Percentiles rank a stretch among this genome's conserved stretches.
Conservation (phyloP, 2,797 vertebrate species). For the Brotula barbata region DNA sequence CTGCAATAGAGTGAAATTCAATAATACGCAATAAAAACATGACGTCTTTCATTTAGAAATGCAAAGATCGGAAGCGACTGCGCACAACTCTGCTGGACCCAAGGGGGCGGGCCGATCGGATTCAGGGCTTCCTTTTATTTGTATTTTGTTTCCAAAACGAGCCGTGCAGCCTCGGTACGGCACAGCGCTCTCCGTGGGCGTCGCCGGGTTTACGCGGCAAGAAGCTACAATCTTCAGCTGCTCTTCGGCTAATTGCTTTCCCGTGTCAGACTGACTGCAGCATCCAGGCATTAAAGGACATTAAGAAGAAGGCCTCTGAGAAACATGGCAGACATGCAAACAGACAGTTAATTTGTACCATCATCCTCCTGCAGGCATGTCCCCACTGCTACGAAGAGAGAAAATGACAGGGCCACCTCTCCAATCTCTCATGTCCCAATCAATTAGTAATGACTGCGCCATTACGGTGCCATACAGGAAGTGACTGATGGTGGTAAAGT, state of each 20-base stretch:
- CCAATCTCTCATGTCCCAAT: conserved; percentile 46
- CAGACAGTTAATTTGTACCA: conserved; percentile 25
- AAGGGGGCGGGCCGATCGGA: too few species aligned
- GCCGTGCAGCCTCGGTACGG: not conserved
- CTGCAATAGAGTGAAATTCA: conserved; percentile 27
- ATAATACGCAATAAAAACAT: too few species aligned
- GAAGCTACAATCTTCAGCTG: not conserved
- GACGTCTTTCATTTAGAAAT: too few species aligned
- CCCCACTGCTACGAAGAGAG: conserved; percentile 17
- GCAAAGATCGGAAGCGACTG: too few species aligned
- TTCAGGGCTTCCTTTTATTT: too few species aligned
- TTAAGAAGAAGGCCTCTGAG: conserved; percentile 9
- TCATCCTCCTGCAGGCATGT: not conserved
- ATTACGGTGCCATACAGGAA: conserved; percentile 18
- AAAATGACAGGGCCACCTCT: conserved; percentile 21
- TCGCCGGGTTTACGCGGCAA: conserved; percentile 23
- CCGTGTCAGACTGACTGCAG: conserved; percentile 9
- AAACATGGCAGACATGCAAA: conserved; percentile 17
- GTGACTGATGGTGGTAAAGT: conserved; percentile 39
- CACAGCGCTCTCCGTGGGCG: not conserved
- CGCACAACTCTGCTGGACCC: too few species aligned
- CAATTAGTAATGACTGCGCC: conserved; percentile 49
- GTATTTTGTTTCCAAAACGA: conserved; percentile 1
- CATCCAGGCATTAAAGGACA: conserved; percentile 7
- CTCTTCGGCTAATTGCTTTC: conserved; percentile 24